These are phyloP conservation scores for Neuroscelio doddi DNA, from an alignment of 2,888 invertebrate genomes.

Conservation along the genomic window DNA sequence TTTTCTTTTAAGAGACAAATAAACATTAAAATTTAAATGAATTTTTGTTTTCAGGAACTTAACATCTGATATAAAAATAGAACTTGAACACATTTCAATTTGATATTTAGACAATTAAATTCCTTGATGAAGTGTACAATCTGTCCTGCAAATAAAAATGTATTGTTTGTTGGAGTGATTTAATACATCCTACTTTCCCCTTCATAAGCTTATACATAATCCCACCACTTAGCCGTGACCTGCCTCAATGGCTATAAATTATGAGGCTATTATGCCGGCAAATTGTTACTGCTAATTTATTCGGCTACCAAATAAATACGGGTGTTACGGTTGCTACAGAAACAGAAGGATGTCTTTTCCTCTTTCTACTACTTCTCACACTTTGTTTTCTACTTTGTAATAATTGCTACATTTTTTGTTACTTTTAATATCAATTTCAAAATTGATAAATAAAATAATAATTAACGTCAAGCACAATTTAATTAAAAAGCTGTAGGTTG, in stretches of 20 bases:
- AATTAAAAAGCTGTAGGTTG: too few species aligned
- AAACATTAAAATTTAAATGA: too few species aligned
- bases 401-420: constrained; percentile 14
- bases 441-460: not conserved
- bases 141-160: not conserved
- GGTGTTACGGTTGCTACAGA: constrained; percentile 22
- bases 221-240: constrained; percentile 42
- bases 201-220: constrained; percentile 20
- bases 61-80: too few species aligned
- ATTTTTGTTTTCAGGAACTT: too few species aligned
- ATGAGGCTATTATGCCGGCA: constrained; percentile 52
- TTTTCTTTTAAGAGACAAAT: not conserved
- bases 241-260: constrained; percentile 56
- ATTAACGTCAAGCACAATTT: too few species aligned
- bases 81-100: not conserved
- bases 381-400: constrained; percentile 10
- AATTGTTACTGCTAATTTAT: constrained; percentile 63
- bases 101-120: not conserved
- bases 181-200: constrained; percentile 10
- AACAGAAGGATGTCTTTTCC: constrained; percentile 15
- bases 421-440: not conserved
- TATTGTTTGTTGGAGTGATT: not conserved
- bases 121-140: not conserved
- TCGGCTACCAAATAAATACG: constrained; percentile 53
- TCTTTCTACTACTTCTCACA: constrained; percentile 21